Base-by-base conservation (phyloP, 2,888 invertebrate species). In the Sminthurides aquaticus region DNA sequence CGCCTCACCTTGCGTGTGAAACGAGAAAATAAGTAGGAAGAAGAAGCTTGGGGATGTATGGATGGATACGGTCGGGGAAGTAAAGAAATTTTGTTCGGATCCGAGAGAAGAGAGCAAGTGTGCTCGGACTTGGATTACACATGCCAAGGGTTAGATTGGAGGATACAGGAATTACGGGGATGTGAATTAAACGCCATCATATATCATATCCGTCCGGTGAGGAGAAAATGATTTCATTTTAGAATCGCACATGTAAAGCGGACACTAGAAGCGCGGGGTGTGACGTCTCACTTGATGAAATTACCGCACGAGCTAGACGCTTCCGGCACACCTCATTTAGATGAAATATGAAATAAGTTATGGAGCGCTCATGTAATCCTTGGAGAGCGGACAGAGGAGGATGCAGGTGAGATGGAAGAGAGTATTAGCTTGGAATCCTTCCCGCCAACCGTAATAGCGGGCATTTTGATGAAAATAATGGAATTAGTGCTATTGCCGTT, bases 91-190 rank as follows among this genome's bases (percentile, higher is more conserved):
- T 15, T 15, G 43, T 34, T 34, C 43, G 8, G 15, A n/a, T n/a
- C n/a, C n/a, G n/a, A n/a, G n/a, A n/a, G n/a, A n/a, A n/a, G n/a
- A n/a, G n/a, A n/a, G n/a, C n/a, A 34, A 57, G 28, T 57, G 28
- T 28, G 57, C 5, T 18, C 27, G 26, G 28, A 57, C 28, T 57
- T 15, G 26, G 57, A 57, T 52, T 52, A 20, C 52, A 52, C 8
- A n/a, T n/a, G 43, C 43, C 11, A 20, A 49, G n/a, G 56, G 29
- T 20, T 54, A 54, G n/a, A n/a, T n/a, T n/a, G n/a, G n/a, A n/a
- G 20, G 49, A 52, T 60, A 64, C 64, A 64, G 64, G 64, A 64
- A 64, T 64, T 64, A 64, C 48, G 64, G 49, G 52, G 48, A 43
- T n/a, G 58, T 26, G 52, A 57, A 24, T 22, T 52, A 64, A 58